Percentiles rank a stretch among this genome's conserved stretches.
phyloP scores from a whole-genome alignment of 2,113 vertebrate genomes.

The Artemisiospiza belli region DNA sequence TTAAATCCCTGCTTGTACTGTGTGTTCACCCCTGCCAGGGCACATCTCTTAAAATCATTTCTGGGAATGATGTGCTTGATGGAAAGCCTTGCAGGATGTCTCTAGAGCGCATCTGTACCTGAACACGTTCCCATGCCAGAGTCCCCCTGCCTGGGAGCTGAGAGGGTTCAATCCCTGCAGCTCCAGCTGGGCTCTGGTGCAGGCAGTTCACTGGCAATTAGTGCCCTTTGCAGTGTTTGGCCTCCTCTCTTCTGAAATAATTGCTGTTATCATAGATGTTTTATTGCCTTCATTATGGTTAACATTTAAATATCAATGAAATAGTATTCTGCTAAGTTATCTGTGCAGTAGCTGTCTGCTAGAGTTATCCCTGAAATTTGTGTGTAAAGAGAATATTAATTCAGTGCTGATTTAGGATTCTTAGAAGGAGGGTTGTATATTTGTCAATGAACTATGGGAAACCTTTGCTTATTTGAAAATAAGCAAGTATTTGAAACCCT shows the following conservation, averaged over 20 bases:
- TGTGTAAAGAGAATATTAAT: not conserved
- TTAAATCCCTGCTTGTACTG: not conserved
- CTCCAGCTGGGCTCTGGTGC: not conserved
- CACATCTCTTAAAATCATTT: not conserved
- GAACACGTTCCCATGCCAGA: accelerated
- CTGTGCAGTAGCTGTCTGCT: conserved; percentile 32
- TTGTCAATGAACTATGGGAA: not conserved
- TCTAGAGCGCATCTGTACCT: not conserved
- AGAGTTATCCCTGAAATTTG: conserved; percentile 9
- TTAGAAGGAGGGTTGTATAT: not conserved
- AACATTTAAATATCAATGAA: conserved; percentile 77
- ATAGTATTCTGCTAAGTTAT: conserved; percentile 68
- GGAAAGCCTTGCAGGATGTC: not conserved
- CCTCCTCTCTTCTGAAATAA: conserved; percentile 69
- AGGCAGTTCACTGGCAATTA: conserved; percentile 12
- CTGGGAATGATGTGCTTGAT: not conserved
- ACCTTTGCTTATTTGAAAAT: not conserved
- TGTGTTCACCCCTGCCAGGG: not conserved
- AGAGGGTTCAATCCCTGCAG: not conserved
- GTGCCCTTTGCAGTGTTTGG: conserved; percentile 59
- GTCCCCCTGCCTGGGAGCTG: not conserved
- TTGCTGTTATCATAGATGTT: conserved; percentile 75
- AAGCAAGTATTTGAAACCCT: not conserved
- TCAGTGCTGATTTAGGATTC: not conserved
- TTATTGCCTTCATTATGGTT: conserved; percentile 76